Conservation (phyloP, 1,140 invertebrate species). For the Drosophila lini region DNA sequence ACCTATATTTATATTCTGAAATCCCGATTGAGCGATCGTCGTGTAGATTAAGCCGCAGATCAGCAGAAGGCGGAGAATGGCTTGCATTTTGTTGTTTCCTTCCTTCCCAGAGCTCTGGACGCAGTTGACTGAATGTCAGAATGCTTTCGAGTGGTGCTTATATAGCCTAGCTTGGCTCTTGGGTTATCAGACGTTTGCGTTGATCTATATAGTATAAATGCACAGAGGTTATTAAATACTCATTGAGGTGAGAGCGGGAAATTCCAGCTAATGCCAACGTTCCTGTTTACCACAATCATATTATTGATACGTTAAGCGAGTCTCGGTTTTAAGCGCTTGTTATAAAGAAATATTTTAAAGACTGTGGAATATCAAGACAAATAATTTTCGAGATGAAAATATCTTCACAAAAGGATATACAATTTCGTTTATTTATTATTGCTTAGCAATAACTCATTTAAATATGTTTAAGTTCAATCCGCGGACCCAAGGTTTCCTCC, state of each 20-base stretch:
- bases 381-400: neutral
- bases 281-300: constrained; percentile 9
- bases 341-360: neutral
- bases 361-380: neutral
- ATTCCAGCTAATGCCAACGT: constrained; percentile 16
- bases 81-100: constrained; percentile 32
- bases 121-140: constrained; percentile 34
- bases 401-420: neutral
- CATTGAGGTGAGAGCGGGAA: constrained; percentile 27
- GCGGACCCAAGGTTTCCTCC: neutral
- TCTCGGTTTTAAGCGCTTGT: neutral
- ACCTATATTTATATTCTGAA: constrained; percentile 27
- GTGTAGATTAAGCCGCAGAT: constrained; percentile 26
- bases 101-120: constrained; percentile 1
- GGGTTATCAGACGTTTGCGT: constrained; percentile 28
- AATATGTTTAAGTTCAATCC: neutral
- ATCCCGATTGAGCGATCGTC: constrained; percentile 7
- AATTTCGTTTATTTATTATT: neutral
- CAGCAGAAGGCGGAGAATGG: constrained; percentile 22
- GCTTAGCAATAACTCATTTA: neutral
- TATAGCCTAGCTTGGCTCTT: constrained; percentile 27
- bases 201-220: constrained; percentile 1
- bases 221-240: constrained; percentile 9
- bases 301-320: constrained; percentile 1
- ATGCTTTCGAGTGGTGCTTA: constrained; percentile 15